Evolutionary conservation across 1,140 invertebrate species (phyloP).

Genomic region (Plutomurus gul): DNA sequence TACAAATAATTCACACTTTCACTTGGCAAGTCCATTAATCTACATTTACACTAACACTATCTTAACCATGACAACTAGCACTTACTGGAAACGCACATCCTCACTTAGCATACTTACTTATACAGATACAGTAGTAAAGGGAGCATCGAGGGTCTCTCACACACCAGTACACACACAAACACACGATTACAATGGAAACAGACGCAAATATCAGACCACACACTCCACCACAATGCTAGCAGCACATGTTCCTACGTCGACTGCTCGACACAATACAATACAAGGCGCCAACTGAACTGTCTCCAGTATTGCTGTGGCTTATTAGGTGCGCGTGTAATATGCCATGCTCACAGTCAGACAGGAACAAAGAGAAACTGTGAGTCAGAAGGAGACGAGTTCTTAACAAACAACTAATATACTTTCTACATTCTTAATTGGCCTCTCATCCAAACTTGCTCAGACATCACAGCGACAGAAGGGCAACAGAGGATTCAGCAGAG

Average conservation of each 20-base stretch:
- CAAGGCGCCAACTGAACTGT: too few relatives aligned
- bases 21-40: conserved; percentile 26
- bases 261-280: too few relatives aligned
- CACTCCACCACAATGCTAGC: too few relatives aligned
- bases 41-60: conserved; percentile 18
- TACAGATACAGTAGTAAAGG: too few relatives aligned
- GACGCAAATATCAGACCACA: too few relatives aligned
- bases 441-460: not conserved
- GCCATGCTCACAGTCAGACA: not conserved
- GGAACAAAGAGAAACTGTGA: not conserved
- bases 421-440: conserved; percentile 24
- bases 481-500: not conserved
- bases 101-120: not conserved
- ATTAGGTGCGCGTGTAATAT: not conserved
- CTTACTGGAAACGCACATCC: not conserved
- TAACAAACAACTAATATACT: conserved; percentile 15
- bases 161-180: too few relatives aligned
- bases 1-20: conserved; percentile 26
- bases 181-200: too few relatives aligned
- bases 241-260: too few relatives aligned
- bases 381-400: not conserved
- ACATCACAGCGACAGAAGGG: not conserved
- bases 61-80: not conserved
- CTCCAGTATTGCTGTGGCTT: too few relatives aligned
- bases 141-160: too few relatives aligned